Base-by-base conservation (phyloP, 2,888 invertebrate genomes). In the Drosophila melanosoma region DNA sequence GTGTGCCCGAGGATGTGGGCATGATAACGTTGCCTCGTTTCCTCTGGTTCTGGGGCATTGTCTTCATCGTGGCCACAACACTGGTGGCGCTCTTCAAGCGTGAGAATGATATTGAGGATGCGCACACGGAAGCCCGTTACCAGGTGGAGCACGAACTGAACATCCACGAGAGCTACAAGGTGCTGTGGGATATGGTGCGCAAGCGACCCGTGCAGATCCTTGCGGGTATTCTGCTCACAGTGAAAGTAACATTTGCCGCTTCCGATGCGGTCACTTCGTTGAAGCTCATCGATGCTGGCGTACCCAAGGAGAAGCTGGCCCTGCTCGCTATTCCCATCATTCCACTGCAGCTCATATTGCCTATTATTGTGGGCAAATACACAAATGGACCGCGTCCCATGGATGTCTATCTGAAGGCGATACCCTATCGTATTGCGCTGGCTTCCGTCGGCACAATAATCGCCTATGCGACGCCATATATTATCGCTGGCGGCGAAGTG, bases 201-300 rank as follows among this genome's bases (percentile, higher is more conserved):
- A 94, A 99, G 87, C 96, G 97, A 52, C 95, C 97, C 3, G 96
- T 99, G 15, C 95, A 96, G 87, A 95, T 95, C 0, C 95, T 98
- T 82, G 95, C 97, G 10, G 89, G 96, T 1, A 96, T 99, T 69
- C 93, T 99, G 51, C 95, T 99, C 62, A 99, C 99, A 8, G 96
- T 96, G 51, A 99, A 99, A 95, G 98, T 98, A 88, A 93, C 98
- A 4, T 99, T 99, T 94, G 97, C 98, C 45, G 98, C 99, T 1
- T 97, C 98, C 72, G 99, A 99, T 94, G 97, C 98, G 29, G 97
- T 99, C 0, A 98, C 99, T 26, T 97, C 97, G 3, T 94, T 99
- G 72, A 99, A 99, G 93, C 94, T 99, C 57, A 97, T 99, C 1
- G 99, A 99, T 93, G 97, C 97, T 33, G 99, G 99, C 17, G 97